Evolutionary conservation across 2,797 vertebrate genomes (phyloP), one percentile per base, ranked within the genome.

Genomic region (Gallinago nigripennis): DNA sequence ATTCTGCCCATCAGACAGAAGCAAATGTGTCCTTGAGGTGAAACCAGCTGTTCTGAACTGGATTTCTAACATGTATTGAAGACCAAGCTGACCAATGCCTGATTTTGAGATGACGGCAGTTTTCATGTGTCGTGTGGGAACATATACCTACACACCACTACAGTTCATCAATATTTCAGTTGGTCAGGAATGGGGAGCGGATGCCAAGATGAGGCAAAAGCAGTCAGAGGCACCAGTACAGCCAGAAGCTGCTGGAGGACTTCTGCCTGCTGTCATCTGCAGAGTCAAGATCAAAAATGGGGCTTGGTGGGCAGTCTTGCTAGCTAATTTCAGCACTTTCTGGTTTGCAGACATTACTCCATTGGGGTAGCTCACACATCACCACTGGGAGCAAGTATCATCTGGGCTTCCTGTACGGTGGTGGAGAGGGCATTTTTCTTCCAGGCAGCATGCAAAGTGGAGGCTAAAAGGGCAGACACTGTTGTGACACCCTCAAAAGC

Each of bases 381-480:
- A 0, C 19, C 39, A 39, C 39, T 39, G 39, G 56, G 46, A 89
- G 65, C 10, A 27, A 70, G 31, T 53, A 45, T 16, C 56, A 30
- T 43, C 65, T 35, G 46, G 31, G 41, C 27, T 35, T 60, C 60
- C 16, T 54, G 11, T 58, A 14, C 9, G 2, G 0, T 11, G 7
- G 7, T 54, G 37, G 28, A 78, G 16, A 8, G 19, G 12, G 2
- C 33, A 16, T 19, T 78, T 63, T 23, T 45, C 37, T 83, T 57
- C 12, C 53, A 54, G 65, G 15, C 70, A 54, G 20, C 21, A 31
- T 20, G 6, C 53, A 79, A 37, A 75, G 15, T n/a, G 33, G 16
- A 68, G 25, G 30, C 35, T 0, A 0, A 64, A 81, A 45, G 21
- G 19, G 21, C 37, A 73, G 41, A 61, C 11, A 8, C 35, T 66